Base-by-base conservation (phyloP, 2,797 vertebrate genomes). In the Champsocephalus esox region DNA sequence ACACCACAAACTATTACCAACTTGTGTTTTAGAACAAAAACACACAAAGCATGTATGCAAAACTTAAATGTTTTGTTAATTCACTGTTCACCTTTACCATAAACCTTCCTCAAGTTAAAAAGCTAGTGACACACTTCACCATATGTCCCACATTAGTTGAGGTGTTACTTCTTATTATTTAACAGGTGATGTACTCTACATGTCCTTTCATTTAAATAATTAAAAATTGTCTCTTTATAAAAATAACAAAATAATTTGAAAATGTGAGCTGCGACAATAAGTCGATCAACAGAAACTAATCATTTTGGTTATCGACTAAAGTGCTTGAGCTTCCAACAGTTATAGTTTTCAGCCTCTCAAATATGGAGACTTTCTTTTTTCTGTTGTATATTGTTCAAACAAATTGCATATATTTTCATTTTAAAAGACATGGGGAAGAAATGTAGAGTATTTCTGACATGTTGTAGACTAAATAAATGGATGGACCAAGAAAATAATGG, bases 21-120 rank as follows among this genome's bases (percentile, higher is more conserved):
- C 24, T 0, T 54, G 14, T 65, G 17, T 14, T 64, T 61, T 13
- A 49, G 8, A 32, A 60, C 12, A 16, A 28, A 38, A 41, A 17
- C 16, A 6, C 51, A 55, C 10, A 6, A 19, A 43, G 3, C n/a
- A 52, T 13, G 6, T 5, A 17, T 2, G 3, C 21, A 32, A n/a
- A 12, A 9, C 34, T 45, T 21, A 34, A 70, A 24, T 3, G 3
- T 59, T 46, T 0, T 49, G 46, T 32, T 61, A 43, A 77, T 61
- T 72, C 58, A 77, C 3, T 41, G 19, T 38, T 38, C 6, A 38
- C 8, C 34, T 38, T 38, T 9, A 38, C 10, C 10, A 5, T 21
- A 2, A 75, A 21, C 10, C 4, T 4, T 67, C 48, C 46, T 44
- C 71, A 14, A 12, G 28, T 58, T 63, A 48, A 43, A 60, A 65